Evolutionary conservation across 2,888 invertebrate species (phyloP), one percentile per base, ranked within the genome.

Genomic region (Lepidochrysops patricia): DNA sequence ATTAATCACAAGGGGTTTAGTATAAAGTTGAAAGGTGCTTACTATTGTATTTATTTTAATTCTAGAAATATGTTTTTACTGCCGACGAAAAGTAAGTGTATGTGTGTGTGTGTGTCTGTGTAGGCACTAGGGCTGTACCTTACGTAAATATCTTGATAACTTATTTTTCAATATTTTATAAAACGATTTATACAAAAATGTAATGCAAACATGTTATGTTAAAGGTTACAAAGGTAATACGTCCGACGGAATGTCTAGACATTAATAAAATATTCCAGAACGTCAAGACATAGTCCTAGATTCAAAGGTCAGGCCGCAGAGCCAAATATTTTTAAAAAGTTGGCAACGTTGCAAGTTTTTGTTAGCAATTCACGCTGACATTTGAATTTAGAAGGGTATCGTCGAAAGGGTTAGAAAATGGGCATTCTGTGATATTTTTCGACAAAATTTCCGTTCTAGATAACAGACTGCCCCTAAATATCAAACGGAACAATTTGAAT

Each of bases 371-470:
- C 52, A 27, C 15, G n/a, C 52, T 52, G 52, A 27, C 52, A 52
- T 52, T 52, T 52, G 27, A 15, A 27, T 52, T 27, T 15, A 26
- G 27, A 27, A 27, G 27, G 15, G 27, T 52, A 15, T 13, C 32
- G 32, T 25, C 7, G n/a, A 34, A 34, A 58, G 35, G 25, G 50
- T 26, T 23, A 26, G 50, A 58, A n/a, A n/a, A 52, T 34, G 34
- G 13, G 50, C 12, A 15, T 9, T 23, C 15, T 35, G 32, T n/a
- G 49, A 34, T 50, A 26, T 50, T 50, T 49, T 50, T 26, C 23
- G 13, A n/a, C 50, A 15, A 58, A 29, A 50, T 50, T 50, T 50
- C 58, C 58, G 58, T 58, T 50, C 58, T 34, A 52, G 58, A 52
- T 50, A 50, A 7, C 13, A 32, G 6, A 58, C 13, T 34, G 26